Base-by-base conservation (phyloP, 2,888 invertebrate species). In the Dicycla oo region DNA sequence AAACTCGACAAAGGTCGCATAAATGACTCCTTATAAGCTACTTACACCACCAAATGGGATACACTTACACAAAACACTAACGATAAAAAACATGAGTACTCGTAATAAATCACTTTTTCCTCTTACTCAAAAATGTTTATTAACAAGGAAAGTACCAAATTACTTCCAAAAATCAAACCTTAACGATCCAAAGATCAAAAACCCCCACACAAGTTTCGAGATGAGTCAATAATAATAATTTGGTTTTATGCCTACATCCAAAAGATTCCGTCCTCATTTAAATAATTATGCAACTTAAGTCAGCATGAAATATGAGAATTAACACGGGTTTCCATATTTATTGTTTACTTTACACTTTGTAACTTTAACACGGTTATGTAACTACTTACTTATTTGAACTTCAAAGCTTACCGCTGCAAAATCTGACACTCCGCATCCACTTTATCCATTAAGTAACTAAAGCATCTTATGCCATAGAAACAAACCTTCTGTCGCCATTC, bases 181-280 rank as follows among this genome's bases (percentile, higher is more conserved):
- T 30, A 34, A 76, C 13, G 47, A 23, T 45, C 0, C 64, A 69
- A 69, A 69, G 56, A 76, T 18, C 38, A 78, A 51, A 38, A n/a
- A 26, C 53, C 43, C 62, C 65, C 26, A 66, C 65, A 10, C 43
- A 4, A n/a, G 0, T 53, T 61, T 4, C 11, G 7, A 73, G 54
- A 82, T 43, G 56, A 53, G 54, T 61, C 63, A 69, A 26, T 18
- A 63, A 38, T 49, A 56, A 56, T 49, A 51, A 61, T 61, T 75
- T 54, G 0, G 18, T 58, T 65, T 62, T 49, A 78, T 82, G 56
- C 82, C 79, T 66, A 80, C 54, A 72, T 54, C 26, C 26, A 47
- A 62, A 54, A 57, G 4, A 62, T 63, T 49, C 34, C 45, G 45
- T 15, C 15, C 10, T 54, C 38, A 63, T 81, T 69, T 63, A 26